Evolutionary conservation across 2,888 invertebrate species (phyloP).

Genomic region (Dichetophora obliterata): DNA sequence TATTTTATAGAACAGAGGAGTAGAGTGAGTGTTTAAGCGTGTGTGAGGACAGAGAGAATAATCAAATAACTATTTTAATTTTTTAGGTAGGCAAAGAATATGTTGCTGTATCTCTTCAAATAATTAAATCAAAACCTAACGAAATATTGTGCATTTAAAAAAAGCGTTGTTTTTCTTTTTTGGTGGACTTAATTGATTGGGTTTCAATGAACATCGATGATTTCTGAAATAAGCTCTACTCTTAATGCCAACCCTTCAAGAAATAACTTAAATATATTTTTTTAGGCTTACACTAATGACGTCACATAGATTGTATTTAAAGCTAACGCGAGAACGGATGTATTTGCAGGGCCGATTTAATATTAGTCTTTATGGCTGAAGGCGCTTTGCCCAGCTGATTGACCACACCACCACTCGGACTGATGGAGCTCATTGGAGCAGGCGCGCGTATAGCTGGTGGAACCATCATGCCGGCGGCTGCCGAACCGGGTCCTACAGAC

Average conservation of each 20-base stretch:
- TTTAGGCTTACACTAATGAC: not conserved
- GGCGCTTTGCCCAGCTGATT: constrained; percentile 85
- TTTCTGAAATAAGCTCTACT: not conserved
- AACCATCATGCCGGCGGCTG: constrained; percentile 71
- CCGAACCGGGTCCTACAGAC: constrained; percentile 71
- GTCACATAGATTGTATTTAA: not conserved
- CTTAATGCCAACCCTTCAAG: no score
- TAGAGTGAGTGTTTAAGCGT: not conserved
- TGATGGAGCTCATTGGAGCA: constrained; percentile 74
- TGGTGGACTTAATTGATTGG: not conserved
- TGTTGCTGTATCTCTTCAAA: not conserved
- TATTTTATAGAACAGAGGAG: not conserved
- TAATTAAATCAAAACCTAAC: not conserved
- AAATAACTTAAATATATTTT: not conserved
- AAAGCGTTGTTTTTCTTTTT: not conserved
- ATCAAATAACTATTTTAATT: not conserved
- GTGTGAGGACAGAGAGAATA: not conserved
- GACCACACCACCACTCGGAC: constrained; percentile 72
- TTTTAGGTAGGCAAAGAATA: not conserved
- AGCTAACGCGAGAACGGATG: constrained; percentile 84
- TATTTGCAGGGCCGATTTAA: constrained; percentile 90
- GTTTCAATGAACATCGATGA: not conserved
- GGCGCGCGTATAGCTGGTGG: constrained; percentile 74
- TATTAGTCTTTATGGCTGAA: constrained; percentile 92
- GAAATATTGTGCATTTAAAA: no score